phyloP scores from a whole-genome alignment of 2,797 vertebrate genomes.

The Ceryle rudis region DNA sequence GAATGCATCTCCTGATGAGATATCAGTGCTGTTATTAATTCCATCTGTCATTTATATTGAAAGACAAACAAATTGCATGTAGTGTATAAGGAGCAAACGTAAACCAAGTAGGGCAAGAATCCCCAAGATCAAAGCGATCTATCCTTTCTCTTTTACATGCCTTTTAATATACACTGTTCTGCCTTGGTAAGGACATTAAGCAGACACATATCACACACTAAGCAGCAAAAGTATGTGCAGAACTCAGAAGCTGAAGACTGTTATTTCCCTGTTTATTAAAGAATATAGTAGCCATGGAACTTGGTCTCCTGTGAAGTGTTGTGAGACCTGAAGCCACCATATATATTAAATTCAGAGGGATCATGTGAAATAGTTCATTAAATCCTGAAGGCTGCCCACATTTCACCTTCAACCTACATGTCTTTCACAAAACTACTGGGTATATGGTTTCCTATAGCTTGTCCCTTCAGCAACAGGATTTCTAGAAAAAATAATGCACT shows the following conservation, averaged over 20 bases:
- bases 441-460: not conserved
- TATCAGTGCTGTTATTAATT: constrained; percentile 41
- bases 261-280: not conserved
- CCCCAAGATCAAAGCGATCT: constrained; percentile 15
- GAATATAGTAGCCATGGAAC: not conserved
- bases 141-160: not conserved
- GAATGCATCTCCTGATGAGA: constrained; percentile 55
- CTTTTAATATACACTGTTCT: not conserved
- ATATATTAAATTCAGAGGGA: not conserved
- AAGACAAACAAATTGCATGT: constrained; percentile 23
- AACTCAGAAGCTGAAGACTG: not conserved
- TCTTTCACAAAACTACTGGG: not conserved
- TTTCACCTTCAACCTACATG: not conserved
- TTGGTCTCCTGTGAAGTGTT: not conserved
- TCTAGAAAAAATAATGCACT: not conserved
- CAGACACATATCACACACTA: not conserved
- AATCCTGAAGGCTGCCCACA: not conserved
- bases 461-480: not conserved
- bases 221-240: not conserved
- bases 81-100: not conserved
- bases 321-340: not conserved
- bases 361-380: not conserved
- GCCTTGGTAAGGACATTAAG: not conserved
- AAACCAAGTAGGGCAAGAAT: not conserved
- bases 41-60: constrained; percentile 46